Percentiles rank a stretch among this genome's conserved stretches.
Evolutionary conservation across 2,113 vertebrate species (phyloP).

Genomic region (Solea solea): DNA sequence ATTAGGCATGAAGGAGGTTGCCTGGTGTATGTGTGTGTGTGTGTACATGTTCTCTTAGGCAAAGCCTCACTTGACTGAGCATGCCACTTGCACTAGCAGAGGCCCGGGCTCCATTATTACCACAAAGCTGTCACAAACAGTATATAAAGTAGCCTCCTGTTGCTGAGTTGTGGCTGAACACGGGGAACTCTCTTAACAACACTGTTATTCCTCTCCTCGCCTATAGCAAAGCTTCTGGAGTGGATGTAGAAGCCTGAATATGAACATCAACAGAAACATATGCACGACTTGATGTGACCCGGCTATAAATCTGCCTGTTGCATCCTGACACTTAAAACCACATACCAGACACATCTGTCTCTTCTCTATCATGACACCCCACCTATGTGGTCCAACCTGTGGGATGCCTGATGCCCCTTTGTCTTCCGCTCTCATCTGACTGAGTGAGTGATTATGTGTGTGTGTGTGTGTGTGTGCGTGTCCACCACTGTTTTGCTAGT

Average conservation of each 20-base stretch:
- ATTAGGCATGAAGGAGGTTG: conserved; percentile 70
- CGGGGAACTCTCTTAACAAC: conserved; percentile 45
- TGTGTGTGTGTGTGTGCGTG: conserved; percentile 26
- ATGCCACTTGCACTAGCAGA: conserved; percentile 71
- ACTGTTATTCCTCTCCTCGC: conserved; percentile 7
- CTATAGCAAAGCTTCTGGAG: conserved; percentile 8
- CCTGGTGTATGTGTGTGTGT: conserved; percentile 35
- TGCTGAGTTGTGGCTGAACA: conserved; percentile 58
- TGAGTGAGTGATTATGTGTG: conserved; percentile 56
- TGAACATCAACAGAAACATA: neutral
- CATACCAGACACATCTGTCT: conserved; percentile 64
- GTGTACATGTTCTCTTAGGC: conserved; percentile 54
- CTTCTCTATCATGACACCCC: conserved; percentile 46
- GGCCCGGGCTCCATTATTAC: conserved; percentile 75
- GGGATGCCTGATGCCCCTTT: conserved; percentile 58
- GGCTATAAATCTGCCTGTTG: neutral
- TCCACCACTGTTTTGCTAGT: conserved; percentile 69
- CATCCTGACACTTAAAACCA: conserved; percentile 29
- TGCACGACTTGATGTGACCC: neutral
- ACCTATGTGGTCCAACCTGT: conserved; percentile 66
- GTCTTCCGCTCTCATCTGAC: conserved; percentile 53
- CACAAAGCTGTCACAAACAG: conserved; percentile 77
- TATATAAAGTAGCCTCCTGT: conserved; percentile 72
- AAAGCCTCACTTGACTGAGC: conserved; percentile 78
- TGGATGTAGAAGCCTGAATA: conserved; percentile 10